Percentiles rank a stretch among this genome's conserved stretches.
phyloP scores from a whole-genome alignment of 2,888 invertebrate species.

The Agonopterix heracliana region DNA sequence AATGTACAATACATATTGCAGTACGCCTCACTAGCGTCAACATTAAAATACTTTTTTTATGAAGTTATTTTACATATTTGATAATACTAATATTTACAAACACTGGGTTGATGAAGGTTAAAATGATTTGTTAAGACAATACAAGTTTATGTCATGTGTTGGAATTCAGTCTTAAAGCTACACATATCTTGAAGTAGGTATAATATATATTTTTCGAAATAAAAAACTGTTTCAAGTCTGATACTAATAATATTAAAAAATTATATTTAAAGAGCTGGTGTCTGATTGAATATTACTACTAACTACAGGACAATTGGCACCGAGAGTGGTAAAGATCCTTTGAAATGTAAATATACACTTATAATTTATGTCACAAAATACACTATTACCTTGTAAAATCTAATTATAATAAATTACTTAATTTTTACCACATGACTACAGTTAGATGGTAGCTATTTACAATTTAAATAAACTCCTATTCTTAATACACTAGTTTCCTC shows the following conservation, averaged over 20 bases:
- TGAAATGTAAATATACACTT: constrained; percentile 12
- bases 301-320: constrained; percentile 50
- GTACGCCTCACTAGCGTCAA: constrained; percentile 19
- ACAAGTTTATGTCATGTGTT: too few species aligned
- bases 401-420: constrained; percentile 65
- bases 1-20: constrained; percentile 58
- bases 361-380: constrained; percentile 27
- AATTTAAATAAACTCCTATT: constrained; percentile 24
- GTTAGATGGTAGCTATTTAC: constrained; percentile 36
- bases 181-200: too few species aligned
- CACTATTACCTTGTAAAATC: constrained; percentile 43
- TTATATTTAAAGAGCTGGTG: too few species aligned
- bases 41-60: constrained; percentile 13
- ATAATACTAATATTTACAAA: constrained; percentile 31
- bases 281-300: too few species aligned
- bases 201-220: too few species aligned
- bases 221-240: too few species aligned
- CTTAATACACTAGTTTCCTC: constrained; percentile 5
- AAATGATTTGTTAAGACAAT: too few species aligned
- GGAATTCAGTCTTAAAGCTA: too few species aligned
- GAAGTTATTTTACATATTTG: too few species aligned
- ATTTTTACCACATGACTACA: constrained; percentile 56
- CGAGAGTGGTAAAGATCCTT: constrained; percentile 27
- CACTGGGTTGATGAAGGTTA: neutral
- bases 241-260: too few species aligned